Percentiles rank a stretch among this genome's conserved stretches.
phyloP scores from a whole-genome alignment of 2,888 invertebrate genomes.

The Syrphus vitripennis region DNA sequence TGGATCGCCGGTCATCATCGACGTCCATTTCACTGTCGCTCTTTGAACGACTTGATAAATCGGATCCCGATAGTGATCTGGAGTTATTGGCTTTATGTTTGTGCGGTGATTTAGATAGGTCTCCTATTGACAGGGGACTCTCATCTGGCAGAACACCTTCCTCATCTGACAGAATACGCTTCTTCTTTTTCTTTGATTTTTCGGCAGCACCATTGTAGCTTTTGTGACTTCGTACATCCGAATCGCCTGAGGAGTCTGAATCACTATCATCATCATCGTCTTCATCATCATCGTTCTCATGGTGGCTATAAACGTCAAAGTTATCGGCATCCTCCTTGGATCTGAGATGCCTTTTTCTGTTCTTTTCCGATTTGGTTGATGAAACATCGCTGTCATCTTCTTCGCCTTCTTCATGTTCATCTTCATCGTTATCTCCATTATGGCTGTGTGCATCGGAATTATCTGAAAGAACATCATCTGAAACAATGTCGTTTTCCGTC shows the following conservation, averaged over 20 bases:
- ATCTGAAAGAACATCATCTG: conserved; percentile 8
- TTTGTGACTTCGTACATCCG: conserved; percentile 71
- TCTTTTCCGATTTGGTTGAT: conserved; percentile 72
- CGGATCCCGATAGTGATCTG: conserved; percentile 33
- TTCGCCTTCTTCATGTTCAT: conserved; percentile 73
- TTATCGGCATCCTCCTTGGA: conserved; percentile 78
- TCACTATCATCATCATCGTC: conserved; percentile 79
- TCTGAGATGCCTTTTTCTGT: conserved; percentile 74
- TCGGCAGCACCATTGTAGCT: conserved; percentile 81
- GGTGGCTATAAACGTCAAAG: conserved; percentile 71
- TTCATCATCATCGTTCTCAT: conserved; percentile 81
- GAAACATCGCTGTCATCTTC: conserved; percentile 72
- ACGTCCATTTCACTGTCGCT: conserved; percentile 59
- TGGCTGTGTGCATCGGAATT: conserved; percentile 64
- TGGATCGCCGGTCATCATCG: conserved; percentile 67
- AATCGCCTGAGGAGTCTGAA: conserved; percentile 82
- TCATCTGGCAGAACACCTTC: conserved; percentile 82
- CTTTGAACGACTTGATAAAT: conserved; percentile 41
- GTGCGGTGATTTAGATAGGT: conserved; percentile 81
- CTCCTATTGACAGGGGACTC: conserved; percentile 83
- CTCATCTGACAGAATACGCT: conserved; percentile 69
- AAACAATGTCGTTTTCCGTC: conserved; percentile 69
- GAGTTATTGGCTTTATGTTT: conserved; percentile 43
- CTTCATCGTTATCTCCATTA: conserved; percentile 35
- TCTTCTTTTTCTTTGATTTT: conserved; percentile 63